phyloP scores from a whole-genome alignment of 2,888 invertebrate genomes.

The Masnerella sp. region DNA sequence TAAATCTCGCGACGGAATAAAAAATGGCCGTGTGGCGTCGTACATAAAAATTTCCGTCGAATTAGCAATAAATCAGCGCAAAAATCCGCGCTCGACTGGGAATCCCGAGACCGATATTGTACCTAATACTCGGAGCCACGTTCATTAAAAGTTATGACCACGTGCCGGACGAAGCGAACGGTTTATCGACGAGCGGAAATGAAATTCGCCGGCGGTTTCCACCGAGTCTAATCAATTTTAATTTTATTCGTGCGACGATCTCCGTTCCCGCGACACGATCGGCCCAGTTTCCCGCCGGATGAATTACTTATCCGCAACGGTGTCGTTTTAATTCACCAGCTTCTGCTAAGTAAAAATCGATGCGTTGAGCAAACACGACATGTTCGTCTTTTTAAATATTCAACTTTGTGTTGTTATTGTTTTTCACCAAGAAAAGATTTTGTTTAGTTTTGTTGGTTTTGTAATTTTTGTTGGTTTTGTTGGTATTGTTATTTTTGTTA shows the following conservation, averaged over 20 bases:
- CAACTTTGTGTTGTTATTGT: too few relatives aligned
- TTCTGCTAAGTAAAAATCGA: conserved; percentile 18
- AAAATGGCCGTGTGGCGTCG: too few relatives aligned
- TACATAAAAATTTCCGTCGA: conserved; percentile 3
- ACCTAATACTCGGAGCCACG: conserved; percentile 6
- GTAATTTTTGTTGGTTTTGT: too few relatives aligned
- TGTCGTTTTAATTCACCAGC: conserved; percentile 7
- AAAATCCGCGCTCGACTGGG: conserved; percentile 1
- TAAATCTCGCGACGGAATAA: too few relatives aligned
- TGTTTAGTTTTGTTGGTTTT: too few relatives aligned
- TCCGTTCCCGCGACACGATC: conserved; percentile 11
- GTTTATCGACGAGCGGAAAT: conserved; percentile 47
- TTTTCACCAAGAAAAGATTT: too few relatives aligned
- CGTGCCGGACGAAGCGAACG: conserved; percentile 24
- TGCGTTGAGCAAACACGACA: too few relatives aligned
- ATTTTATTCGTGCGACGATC: conserved; percentile 31
- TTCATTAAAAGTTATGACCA: conserved; percentile 48
- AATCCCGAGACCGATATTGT: conserved; percentile 3
- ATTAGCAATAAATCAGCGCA: conserved; percentile 22
- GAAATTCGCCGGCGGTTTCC: conserved; percentile 39
- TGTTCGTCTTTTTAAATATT: too few relatives aligned
- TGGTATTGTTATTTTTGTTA: too few relatives aligned
- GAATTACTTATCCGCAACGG: conserved; percentile 27
- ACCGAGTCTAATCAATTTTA: conserved; percentile 47
- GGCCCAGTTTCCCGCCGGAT: conserved; percentile 30